These are phyloP conservation scores for Autographa gamma DNA, from an alignment of 2,888 invertebrate genomes.

Conservation along the genomic window DNA sequence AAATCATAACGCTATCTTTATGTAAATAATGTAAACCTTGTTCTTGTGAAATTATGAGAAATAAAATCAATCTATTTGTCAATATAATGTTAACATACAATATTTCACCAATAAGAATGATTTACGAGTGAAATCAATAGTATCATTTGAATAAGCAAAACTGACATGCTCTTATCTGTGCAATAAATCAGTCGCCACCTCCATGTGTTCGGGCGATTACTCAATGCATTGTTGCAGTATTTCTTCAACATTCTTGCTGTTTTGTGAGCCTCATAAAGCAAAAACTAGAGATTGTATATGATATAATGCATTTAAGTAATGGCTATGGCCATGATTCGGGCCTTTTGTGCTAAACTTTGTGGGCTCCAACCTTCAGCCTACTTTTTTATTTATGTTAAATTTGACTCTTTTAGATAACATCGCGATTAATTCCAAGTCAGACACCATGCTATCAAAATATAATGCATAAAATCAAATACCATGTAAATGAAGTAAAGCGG, in stretches of 20 bases:
- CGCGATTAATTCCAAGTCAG: neutral
- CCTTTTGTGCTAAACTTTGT: constrained; percentile 1
- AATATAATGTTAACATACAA: constrained; percentile 29
- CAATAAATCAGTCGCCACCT: constrained; percentile 42
- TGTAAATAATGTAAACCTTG: no score
- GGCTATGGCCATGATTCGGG: constrained; percentile 29
- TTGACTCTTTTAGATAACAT: constrained; percentile 19
- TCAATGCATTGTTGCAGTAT: constrained; percentile 52
- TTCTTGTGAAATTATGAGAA: constrained; percentile 11
- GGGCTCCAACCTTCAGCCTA: constrained; percentile 8
- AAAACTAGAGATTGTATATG: constrained; percentile 38
- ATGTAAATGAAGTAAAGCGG: no score
- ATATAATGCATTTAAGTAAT: constrained; percentile 35
- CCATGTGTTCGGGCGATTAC: constrained; percentile 25
- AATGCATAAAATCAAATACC: no score
- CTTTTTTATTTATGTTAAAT: neutral
- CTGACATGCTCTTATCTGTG: constrained; percentile 50
- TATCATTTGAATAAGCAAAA: constrained; percentile 46
- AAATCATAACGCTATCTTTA: no score
- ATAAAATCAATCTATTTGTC: constrained; percentile 31
- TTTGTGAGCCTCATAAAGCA: constrained; percentile 26
- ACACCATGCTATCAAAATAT: neutral
- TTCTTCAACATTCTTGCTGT: constrained; percentile 31
- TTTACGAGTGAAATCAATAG: constrained; percentile 40
- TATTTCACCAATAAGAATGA: constrained; percentile 40